phyloP scores from a whole-genome alignment of 2,113 vertebrate species.

The Ramphastos sulfuratus region DNA sequence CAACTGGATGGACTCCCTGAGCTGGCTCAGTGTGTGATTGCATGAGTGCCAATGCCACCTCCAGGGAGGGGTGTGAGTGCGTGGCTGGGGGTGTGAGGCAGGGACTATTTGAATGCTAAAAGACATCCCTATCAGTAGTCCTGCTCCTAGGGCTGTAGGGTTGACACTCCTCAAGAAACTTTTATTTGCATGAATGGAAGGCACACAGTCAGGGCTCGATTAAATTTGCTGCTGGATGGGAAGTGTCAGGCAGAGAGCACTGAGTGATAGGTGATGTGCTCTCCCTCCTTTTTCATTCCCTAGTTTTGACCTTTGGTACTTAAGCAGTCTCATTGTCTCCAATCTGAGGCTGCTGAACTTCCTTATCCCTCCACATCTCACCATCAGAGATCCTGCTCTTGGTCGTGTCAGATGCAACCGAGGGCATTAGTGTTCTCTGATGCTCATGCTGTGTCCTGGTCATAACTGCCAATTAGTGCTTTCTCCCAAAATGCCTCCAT shows the following conservation, averaged over 20 bases:
- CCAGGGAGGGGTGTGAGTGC: neutral
- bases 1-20: slow-evolving; percentile 26
- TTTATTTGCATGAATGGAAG: neutral
- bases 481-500: neutral
- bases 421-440: neutral
- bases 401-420: rapidly evolving
- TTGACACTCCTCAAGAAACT: neutral
- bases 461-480: neutral
- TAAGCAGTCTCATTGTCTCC: neutral
- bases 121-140: neutral
- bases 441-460: neutral
- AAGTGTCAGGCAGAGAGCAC: neutral
- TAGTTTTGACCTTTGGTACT: neutral
- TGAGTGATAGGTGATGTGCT: neutral
- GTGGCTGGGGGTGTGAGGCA: neutral
- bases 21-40: neutral
- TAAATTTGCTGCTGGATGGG: neutral
- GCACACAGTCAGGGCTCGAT: rapidly evolving
- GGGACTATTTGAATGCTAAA: neutral
- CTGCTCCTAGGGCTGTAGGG: neutral
- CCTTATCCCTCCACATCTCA: neutral
- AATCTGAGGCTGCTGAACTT: neutral
- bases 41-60: slow-evolving; percentile 2
- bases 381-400: neutral
- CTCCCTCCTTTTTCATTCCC: neutral